Percentiles rank a stretch among this genome's conserved stretches.
These are phyloP conservation scores for Darevskia mixta DNA, from an alignment of 2,797 vertebrate species.

Conservation along the genomic window DNA sequence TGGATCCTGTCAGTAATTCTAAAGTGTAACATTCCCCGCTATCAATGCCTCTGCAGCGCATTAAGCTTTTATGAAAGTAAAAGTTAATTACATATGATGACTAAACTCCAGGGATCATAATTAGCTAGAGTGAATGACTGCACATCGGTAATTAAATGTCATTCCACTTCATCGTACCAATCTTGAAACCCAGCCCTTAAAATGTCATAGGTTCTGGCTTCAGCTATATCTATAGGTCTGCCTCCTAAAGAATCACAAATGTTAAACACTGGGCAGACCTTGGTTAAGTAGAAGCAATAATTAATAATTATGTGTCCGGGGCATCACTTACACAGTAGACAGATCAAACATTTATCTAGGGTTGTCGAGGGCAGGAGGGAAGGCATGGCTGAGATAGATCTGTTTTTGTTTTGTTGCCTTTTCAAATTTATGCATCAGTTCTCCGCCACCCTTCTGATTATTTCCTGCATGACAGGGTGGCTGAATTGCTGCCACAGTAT, in stretches of 20 bases:
- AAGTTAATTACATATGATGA: slow-evolving; percentile 95
- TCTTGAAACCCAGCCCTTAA: slow-evolving; percentile 80
- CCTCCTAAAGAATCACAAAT: slow-evolving; percentile 44
- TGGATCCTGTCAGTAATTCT: slow-evolving; percentile 84
- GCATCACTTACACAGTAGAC: slow-evolving; percentile 14
- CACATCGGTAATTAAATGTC: slow-evolving; percentile 95
- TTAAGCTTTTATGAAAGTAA: slow-evolving; percentile 93
- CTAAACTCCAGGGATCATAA: slow-evolving; percentile 92
- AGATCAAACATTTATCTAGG: slow-evolving; percentile 35
- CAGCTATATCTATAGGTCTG: neutral
- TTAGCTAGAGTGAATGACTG: slow-evolving; percentile 90
- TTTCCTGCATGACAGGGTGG: neutral
- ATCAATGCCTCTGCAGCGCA: slow-evolving; percentile 77
- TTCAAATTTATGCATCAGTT: neutral
- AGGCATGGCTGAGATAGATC: neutral
- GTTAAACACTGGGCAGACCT: slow-evolving; percentile 24
- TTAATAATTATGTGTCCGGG: slow-evolving; percentile 44
- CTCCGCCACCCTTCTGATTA: neutral
- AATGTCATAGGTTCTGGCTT: slow-evolving; percentile 69
- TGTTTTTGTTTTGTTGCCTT: neutral
- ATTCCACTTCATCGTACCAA: slow-evolving; percentile 89
- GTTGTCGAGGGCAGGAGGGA: neutral
- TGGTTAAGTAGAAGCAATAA: slow-evolving; percentile 46
- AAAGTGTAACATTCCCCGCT: slow-evolving; percentile 78
- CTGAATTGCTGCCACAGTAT: slow-evolving; percentile 14